Percentiles rank a stretch among this genome's conserved stretches.
phyloP scores from a whole-genome alignment of 2,113 vertebrate species.

The Hystrix brachyura region DNA sequence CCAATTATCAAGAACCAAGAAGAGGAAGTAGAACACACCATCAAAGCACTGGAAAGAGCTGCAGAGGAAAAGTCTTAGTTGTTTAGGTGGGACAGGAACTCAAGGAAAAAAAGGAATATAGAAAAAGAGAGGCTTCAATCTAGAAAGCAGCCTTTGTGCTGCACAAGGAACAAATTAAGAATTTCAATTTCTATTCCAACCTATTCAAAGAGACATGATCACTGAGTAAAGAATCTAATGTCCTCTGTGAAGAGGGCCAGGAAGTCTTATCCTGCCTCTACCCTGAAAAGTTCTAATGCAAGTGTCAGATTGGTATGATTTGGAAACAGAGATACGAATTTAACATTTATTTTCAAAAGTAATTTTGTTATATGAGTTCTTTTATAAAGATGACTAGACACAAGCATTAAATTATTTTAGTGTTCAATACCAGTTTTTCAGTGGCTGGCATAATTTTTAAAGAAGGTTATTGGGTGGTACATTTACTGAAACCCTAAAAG shows the following conservation, averaged over 20 bases:
- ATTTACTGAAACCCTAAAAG: not conserved
- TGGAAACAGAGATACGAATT: not conserved
- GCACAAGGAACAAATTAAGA: not conserved
- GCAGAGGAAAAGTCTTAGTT: not conserved
- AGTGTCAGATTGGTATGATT: not conserved
- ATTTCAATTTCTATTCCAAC: not conserved
- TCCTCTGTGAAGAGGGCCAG: not conserved
- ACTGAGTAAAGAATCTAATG: not conserved
- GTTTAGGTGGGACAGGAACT: not conserved
- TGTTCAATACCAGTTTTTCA: not conserved
- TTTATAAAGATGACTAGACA: slow-evolving; percentile 4
- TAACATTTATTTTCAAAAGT: not conserved
- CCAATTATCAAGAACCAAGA: slow-evolving; percentile 7
- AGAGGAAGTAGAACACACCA: not conserved
- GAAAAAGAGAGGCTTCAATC: not conserved
- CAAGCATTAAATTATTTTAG: slow-evolving; percentile 22
- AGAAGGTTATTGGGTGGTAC: not conserved
- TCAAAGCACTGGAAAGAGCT: not conserved
- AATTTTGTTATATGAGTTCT: not conserved
- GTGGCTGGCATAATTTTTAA: not conserved
- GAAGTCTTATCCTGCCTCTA: not conserved
- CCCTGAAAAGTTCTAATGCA: not conserved
- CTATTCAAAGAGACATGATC: not conserved
- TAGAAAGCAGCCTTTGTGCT: not conserved
- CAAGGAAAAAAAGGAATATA: not conserved